Percentiles rank a stretch among this genome's conserved stretches.
phyloP scores from a whole-genome alignment of 2,113 vertebrate species.

The Ictalurus punctatus region DNA sequence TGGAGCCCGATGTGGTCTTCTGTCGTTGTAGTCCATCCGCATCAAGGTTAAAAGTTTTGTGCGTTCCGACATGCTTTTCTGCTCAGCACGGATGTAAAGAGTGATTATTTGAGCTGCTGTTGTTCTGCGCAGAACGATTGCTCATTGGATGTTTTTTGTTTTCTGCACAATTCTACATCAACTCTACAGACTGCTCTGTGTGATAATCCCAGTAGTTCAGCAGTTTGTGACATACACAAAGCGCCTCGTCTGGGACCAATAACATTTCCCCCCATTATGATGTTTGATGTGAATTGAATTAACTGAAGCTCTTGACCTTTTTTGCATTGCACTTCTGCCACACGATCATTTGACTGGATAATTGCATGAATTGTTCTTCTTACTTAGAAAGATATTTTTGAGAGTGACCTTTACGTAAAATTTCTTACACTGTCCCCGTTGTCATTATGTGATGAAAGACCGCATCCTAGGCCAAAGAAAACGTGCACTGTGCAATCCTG shows the following conservation, averaged over 20 bases:
- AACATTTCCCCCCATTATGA: not conserved
- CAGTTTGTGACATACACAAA: not conserved
- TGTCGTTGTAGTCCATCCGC: not conserved
- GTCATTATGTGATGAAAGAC: not conserved
- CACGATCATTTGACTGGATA: not conserved
- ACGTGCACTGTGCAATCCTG: not conserved
- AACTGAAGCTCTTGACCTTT: not conserved
- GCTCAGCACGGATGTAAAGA: not conserved
- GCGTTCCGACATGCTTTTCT: not conserved
- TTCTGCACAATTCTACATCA: not conserved
- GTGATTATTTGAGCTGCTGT: not conserved
- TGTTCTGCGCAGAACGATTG: not conserved
- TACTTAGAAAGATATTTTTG: not conserved
- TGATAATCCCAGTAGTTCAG: not conserved
- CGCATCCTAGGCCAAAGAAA: not conserved
- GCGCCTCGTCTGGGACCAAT: not conserved
- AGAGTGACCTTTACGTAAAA: not conserved
- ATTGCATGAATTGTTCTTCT: not conserved
- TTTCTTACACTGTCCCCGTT: not conserved
- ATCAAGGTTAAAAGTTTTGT: not conserved
- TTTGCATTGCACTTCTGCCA: too few relatives aligned
- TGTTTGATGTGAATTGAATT: not conserved
- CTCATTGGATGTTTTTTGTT: not conserved
- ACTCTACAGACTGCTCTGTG: not conserved
- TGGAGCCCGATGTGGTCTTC: not conserved